Evolutionary conservation across 2,113 vertebrate species (phyloP).

Genomic region (Halichoerus grypus): DNA sequence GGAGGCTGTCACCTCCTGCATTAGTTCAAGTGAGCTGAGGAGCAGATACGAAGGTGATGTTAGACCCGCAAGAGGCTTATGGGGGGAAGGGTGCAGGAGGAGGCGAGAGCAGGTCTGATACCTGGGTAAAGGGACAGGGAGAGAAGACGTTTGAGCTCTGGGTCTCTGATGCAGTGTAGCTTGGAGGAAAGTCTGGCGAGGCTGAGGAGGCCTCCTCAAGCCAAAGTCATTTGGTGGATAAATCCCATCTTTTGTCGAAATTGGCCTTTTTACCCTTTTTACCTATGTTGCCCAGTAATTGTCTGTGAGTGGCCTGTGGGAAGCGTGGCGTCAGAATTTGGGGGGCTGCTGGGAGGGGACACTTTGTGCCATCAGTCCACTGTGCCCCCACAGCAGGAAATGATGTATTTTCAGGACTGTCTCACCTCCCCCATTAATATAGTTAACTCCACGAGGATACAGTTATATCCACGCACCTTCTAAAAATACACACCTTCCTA

Average conservation of each 20-base stretch:
- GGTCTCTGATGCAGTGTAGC: accelerated
- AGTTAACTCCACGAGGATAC: background rate
- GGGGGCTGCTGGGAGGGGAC: too few relatives aligned
- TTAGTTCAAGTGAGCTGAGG: background rate
- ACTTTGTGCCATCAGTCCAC: too few relatives aligned
- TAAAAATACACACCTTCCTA: background rate
- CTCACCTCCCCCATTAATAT: accelerated
- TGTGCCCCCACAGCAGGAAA: background rate
- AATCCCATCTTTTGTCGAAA: background rate
- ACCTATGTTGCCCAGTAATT: background rate
- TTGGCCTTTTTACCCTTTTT: background rate
- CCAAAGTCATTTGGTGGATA: too few relatives aligned
- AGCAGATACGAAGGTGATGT: background rate
- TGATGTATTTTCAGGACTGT: accelerated
- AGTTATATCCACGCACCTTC: accelerated
- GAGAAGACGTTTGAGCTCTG: background rate
- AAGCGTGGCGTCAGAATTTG: background rate
- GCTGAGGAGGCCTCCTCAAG: background rate
- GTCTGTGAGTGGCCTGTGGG: background rate
- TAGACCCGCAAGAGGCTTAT: background rate
- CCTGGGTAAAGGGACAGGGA: background rate
- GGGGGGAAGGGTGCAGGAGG: accelerated
- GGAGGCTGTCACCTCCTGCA: background rate
- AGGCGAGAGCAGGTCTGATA: background rate
- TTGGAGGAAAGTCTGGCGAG: background rate